Conservation (phyloP, 2,888 invertebrate genomes). For the Papilio demoleus region DNA sequence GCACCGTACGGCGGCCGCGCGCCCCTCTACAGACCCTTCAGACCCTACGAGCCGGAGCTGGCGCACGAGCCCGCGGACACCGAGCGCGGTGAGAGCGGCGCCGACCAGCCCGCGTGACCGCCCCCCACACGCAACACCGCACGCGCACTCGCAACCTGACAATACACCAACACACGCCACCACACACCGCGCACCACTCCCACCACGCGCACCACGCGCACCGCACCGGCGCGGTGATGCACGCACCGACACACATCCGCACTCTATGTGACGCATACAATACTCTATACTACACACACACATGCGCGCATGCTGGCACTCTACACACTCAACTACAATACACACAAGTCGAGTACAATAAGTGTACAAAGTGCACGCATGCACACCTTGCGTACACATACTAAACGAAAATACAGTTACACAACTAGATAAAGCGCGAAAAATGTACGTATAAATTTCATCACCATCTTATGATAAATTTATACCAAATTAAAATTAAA, state of each 20-base stretch:
- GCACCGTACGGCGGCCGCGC: slow-evolving; percentile 50
- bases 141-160: too few species aligned
- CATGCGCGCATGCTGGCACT: slow-evolving; percentile 38
- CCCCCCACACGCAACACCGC: background rate
- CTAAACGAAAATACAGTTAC: too few species aligned
- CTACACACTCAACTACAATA: too few species aligned
- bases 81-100: slow-evolving; percentile 39
- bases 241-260: slow-evolving; percentile 38
- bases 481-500: too few species aligned
- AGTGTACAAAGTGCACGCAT: too few species aligned
- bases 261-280: background rate
- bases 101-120: slow-evolving; percentile 40
- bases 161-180: slow-evolving; percentile 3
- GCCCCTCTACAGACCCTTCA: slow-evolving; percentile 65
- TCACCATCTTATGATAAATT: too few species aligned
- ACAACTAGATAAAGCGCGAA: too few species aligned
- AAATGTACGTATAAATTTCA: too few species aligned
- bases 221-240: too few species aligned
- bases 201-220: slow-evolving; percentile 30
- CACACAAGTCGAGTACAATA: too few species aligned
- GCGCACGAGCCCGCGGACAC: slow-evolving; percentile 46
- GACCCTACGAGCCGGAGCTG: slow-evolving; percentile 56
- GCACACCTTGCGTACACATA: too few species aligned
- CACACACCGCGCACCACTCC: slow-evolving; percentile 1
- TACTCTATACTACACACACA: background rate